These are phyloP conservation scores for Ernsta delagoae DNA, from an alignment of 2,888 invertebrate species.

Conservation along the genomic window DNA sequence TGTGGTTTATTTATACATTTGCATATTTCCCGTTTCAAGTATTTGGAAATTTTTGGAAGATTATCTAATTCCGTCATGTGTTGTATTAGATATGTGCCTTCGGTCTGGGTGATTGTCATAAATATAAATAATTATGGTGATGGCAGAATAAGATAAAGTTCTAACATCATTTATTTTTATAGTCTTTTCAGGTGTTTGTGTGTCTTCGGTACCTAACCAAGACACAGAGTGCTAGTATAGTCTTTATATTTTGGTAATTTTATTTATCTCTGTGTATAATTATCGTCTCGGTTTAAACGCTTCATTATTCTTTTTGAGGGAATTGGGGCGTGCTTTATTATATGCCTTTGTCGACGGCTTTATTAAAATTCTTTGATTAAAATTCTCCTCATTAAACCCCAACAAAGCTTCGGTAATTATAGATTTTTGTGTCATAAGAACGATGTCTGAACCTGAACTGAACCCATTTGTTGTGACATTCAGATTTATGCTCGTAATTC, in stretches of 20 bases:
- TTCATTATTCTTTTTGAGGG: background rate
- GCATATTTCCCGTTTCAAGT: too few species aligned
- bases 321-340: slow-evolving; percentile 25
- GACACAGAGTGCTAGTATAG: too few species aligned
- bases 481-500: background rate
- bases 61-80: too few species aligned
- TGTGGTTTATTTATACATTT: background rate
- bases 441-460: background rate
- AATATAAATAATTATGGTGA: too few species aligned
- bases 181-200: too few species aligned
- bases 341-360: slow-evolving; percentile 11
- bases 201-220: too few species aligned
- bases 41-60: too few species aligned
- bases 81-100: too few species aligned
- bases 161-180: too few species aligned
- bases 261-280: background rate
- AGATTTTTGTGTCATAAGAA: slow-evolving; percentile 10
- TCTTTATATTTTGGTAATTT: background rate
- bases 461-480: background rate
- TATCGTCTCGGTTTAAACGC: background rate
- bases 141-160: too few species aligned
- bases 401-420: slow-evolving; percentile 30
- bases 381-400: slow-evolving; percentile 28
- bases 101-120: too few species aligned
- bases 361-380: slow-evolving; percentile 34